Base-by-base conservation (phyloP, 2,113 vertebrate species). In the Nyctereutes procyonoides region DNA sequence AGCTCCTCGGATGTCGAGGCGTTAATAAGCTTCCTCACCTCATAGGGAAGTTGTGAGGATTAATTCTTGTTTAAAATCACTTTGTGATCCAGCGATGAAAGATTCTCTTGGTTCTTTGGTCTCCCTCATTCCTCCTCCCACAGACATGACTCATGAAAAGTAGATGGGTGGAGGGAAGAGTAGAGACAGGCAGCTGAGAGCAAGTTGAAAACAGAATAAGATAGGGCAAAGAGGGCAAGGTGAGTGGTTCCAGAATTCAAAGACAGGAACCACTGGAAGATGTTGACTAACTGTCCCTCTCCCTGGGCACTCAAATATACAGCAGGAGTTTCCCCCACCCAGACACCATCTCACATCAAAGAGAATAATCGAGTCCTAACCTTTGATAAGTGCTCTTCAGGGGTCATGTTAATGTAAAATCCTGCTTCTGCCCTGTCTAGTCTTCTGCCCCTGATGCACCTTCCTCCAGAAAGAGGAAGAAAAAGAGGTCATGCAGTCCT, bases 81-180 rank as follows among this genome's bases (percentile, higher is more conserved):
- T 48, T 24, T 77, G 80, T 88, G 86, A 93, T 55, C 65, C 48
- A 12, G 93, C 0, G 74, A 73, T 83, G 80, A 97, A 95, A 90
- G 83, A 79, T 5, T 16, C 62, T 89, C 71, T 82, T 69, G 5
- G 51, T 88, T 94, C 88, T 94, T 63, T 71, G 62, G 67, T 17
- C 38, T 60, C 65, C 79, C 65, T 20, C 3, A 1, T 71, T 95
- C 48, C 71, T 87, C 87, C 95, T 96, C 60, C 65, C 85, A 94
- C 16, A 35, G 51, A 84, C 79, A 20, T 81, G 93, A 98, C 82
- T 96, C 93, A 97, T 30, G 53, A 93, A 87, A 73, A 81, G 76
- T 30, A 28, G 60, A 92, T 20, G 55, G 19, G 9, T 24, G 60
- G 28, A 90, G 90, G n/a, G 77, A 26, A 77, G 69, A 15, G 28